Evolutionary conservation across 2,797 vertebrate species (phyloP), one percentile per base, ranked within the genome.

Genomic region (Melanotaenia maccullochi): DNA sequence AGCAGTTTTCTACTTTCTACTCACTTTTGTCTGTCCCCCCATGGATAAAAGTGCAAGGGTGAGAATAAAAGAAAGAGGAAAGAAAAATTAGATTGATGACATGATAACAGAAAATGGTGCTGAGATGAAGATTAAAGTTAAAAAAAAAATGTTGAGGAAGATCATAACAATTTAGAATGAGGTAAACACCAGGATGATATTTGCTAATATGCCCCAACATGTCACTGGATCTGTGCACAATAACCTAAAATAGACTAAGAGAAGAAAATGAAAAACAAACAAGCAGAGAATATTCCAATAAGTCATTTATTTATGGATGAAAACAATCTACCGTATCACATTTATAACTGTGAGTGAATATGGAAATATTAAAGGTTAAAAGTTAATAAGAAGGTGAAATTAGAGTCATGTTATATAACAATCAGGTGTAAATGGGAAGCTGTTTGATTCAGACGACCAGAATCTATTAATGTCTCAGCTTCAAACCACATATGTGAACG

Each of bases 21-120:
- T 93, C 89, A 93, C 92, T 84, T 89, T 87, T 87, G 77, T 78
- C 92, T 93, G 90, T 83, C 13, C 75, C 70, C 60, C 75, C 52
- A 62, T 12, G 54, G 71, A 73, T 38, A 24, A 68, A 72, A 62
- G 60, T 57, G 59, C 44, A 77, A 55, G 58, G 47, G 70, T 54
- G 47, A 70, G 55, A 75, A 60, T 22, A 62, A 66, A 35, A 65
- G 30, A 56, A 65, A 76, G 33, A 78, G 24, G 32, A 56, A 1
- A 83, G 57, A 20, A 59, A 52, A 44, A 56, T 24, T 1, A 20
- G 5, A 76, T 32, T 67, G 49, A 82, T 73, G 64, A 73, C 44
- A 76, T 75, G 4, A 36, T 55, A 61, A 36, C 6, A 62, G n/a
- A 67, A n/a, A 68, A 60, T 60, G 16, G 60, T 65, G 33, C n/a